phyloP scores from a whole-genome alignment of 2,797 vertebrate species.

The Hydrolagus colliei region DNA sequence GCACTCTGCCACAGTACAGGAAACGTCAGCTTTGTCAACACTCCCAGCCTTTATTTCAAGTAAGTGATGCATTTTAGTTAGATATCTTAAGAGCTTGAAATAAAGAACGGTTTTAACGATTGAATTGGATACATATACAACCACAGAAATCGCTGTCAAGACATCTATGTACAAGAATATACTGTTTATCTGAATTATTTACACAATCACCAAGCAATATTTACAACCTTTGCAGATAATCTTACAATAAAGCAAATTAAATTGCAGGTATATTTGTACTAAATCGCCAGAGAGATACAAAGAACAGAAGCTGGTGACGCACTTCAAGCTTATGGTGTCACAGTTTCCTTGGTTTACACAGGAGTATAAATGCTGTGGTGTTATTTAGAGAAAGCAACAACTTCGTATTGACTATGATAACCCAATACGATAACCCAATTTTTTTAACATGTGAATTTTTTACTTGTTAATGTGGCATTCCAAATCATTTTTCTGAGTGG shows the following conservation, averaged over 20 bases:
- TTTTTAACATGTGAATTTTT: background rate
- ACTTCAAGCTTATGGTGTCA: too few relatives aligned
- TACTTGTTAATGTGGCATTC: too few relatives aligned
- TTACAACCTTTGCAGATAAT: slow-evolving; percentile 58
- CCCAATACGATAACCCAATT: background rate
- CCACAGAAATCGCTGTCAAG: too few relatives aligned
- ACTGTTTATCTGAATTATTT: slow-evolving; percentile 70
- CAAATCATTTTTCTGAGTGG: too few relatives aligned
- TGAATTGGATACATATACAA: background rate
- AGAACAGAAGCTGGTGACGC: background rate
- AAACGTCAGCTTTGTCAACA: background rate
- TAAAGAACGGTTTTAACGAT: too few relatives aligned
- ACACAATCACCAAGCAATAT: slow-evolving; percentile 69
- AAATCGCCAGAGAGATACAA: background rate
- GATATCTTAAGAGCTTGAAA: background rate
- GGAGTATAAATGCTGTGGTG: background rate
- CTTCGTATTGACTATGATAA: background rate
- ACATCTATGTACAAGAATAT: slow-evolving; percentile 70
- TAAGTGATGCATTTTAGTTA: background rate
- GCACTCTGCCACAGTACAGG: background rate
- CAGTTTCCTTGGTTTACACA: background rate
- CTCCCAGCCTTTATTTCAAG: slow-evolving; percentile 6
- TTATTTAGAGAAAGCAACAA: background rate
- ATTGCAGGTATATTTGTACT: background rate
- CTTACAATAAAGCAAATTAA: slow-evolving; percentile 2